These are phyloP conservation scores for Triplophysa bombifrons DNA, from an alignment of 2,797 vertebrate species.

Conservation along the genomic window DNA sequence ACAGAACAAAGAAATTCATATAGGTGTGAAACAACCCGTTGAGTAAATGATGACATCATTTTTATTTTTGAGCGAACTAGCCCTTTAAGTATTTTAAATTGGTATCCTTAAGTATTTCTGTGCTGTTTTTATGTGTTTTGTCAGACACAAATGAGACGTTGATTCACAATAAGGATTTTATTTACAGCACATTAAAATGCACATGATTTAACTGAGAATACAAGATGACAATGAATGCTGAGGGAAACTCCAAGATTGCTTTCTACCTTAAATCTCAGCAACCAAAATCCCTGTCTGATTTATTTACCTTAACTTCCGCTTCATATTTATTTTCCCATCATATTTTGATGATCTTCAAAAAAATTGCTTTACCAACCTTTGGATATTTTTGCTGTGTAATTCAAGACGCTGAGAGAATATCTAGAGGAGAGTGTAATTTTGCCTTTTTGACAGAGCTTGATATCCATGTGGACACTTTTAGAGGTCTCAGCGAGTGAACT, in stretches of 20 bases:
- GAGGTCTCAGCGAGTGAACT: background rate
- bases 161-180: conserved; percentile 50
- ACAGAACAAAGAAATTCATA: no score
- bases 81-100: background rate
- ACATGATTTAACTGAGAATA: conserved; percentile 44
- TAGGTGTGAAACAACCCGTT: no score
- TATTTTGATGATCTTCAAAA: background rate
- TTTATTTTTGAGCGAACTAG: no score
- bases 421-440: conserved; percentile 6
- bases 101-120: background rate
- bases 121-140: conserved; percentile 1
- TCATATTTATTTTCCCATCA: conserved; percentile 4
- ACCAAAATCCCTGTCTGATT: background rate
- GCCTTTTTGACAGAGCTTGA: background rate
- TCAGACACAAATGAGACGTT: conserved; percentile 11
- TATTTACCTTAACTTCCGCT: no score
- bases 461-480: background rate
- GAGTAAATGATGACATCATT: no score
- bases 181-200: conserved; percentile 53
- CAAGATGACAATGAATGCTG: conserved; percentile 12
- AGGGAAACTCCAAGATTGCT: conserved; percentile 2
- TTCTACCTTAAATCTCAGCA: background rate
- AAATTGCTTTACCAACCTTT: background rate
- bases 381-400: conserved; percentile 1
- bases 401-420: background rate